phyloP scores from a whole-genome alignment of 1,140 invertebrate species.

The Drosophila ambigua region DNA sequence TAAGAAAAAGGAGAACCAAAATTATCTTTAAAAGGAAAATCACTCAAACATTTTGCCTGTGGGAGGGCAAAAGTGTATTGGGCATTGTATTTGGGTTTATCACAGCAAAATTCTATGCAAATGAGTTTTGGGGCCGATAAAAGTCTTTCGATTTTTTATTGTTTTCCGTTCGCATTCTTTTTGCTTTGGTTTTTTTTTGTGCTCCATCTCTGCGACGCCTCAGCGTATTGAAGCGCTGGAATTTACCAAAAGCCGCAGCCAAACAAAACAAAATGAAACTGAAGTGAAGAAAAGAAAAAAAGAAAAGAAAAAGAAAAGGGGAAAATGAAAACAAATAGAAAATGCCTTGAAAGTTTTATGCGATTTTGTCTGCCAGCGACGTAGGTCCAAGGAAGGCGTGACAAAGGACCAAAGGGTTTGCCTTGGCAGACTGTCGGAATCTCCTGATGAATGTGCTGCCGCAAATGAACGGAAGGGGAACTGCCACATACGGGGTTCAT shows the following conservation, averaged over 20 bases:
- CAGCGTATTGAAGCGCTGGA: constrained; percentile 55
- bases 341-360: constrained; percentile 70
- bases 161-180: constrained; percentile 18
- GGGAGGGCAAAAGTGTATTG: not conserved
- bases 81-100: constrained; percentile 32
- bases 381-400: constrained; percentile 38
- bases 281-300: constrained; percentile 43
- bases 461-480: constrained; percentile 2
- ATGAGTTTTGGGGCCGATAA: constrained; percentile 42
- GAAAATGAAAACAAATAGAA: constrained; percentile 54
- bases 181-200: constrained; percentile 9
- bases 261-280: constrained; percentile 53
- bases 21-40: constrained; percentile 48
- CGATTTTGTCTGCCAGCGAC: constrained; percentile 39
- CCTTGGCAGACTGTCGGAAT: constrained; percentile 11
- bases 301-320: constrained; percentile 25
- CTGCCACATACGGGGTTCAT: constrained; percentile 7
- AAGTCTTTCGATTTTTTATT: constrained; percentile 53
- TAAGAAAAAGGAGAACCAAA: constrained; percentile 34
- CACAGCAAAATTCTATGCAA: constrained; percentile 55
- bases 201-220: not conserved
- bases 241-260: constrained; percentile 53
- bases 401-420: constrained; percentile 55
- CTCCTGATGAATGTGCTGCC: constrained; percentile 42
- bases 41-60: constrained; percentile 24